phyloP scores from a whole-genome alignment of 2,888 invertebrate genomes.

The Thymelicus acteon region DNA sequence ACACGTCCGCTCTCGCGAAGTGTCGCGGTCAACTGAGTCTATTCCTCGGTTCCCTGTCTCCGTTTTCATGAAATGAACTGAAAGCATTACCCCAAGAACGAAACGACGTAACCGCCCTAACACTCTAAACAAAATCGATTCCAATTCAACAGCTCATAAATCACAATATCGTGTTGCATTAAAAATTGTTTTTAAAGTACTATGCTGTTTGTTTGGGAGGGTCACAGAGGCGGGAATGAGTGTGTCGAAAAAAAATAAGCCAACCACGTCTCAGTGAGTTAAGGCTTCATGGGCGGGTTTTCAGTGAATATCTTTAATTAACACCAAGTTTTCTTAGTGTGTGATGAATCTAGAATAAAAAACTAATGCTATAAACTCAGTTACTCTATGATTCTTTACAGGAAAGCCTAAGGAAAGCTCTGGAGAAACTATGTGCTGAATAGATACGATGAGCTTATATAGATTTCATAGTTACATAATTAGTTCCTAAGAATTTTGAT shows the following conservation, averaged over 20 bases:
- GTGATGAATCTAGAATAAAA: conserved; percentile 74
- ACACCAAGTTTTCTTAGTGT: conserved; percentile 70
- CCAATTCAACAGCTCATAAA: conserved; percentile 11
- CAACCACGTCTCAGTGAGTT: conserved; percentile 83
- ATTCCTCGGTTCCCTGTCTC: conserved; percentile 67
- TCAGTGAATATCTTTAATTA: conserved; percentile 81
- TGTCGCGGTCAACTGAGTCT: conserved; percentile 80
- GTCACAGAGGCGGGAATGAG: conserved; percentile 84
- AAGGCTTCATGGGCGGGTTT: conserved; percentile 81
- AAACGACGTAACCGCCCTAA: conserved; percentile 54
- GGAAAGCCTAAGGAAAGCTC: conserved; percentile 46
- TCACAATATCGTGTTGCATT: conserved; percentile 38
- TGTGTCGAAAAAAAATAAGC: conserved; percentile 83
- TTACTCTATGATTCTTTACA: conserved; percentile 47
- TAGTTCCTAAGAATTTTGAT: conserved; percentile 6
- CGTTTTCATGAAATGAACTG: conserved; percentile 82
- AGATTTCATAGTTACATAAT: conserved; percentile 9
- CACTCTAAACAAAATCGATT: conserved; percentile 39
- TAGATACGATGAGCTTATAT: conserved; percentile 48
- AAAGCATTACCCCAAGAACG: conserved; percentile 55
- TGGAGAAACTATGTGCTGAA: conserved; percentile 54
- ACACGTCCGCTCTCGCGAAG: conserved; percentile 69
- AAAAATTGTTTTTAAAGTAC: conserved; percentile 79
- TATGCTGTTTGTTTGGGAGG: conserved; percentile 84
- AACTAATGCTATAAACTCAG: conserved; percentile 43